Evolutionary conservation across 2,113 vertebrate species (phyloP).

Genomic region (Actenoides lindsayi): DNA sequence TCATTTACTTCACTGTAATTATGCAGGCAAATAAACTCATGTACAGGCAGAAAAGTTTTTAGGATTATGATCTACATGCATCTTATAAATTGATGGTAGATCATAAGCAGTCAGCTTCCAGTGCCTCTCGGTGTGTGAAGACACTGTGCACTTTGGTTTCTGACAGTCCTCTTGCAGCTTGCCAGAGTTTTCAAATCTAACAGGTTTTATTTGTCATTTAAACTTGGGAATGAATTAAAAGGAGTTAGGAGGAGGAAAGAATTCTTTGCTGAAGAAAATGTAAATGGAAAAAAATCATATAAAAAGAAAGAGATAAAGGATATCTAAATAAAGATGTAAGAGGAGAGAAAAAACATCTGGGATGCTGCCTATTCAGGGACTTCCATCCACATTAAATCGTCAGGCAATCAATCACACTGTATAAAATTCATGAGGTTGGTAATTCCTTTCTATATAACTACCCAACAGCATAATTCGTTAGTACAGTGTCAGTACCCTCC

Average conservation of each 20-base stretch:
- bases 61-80: background rate
- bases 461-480: background rate
- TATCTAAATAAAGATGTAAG: slow-evolving; percentile 32
- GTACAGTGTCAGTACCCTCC: background rate
- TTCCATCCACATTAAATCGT: slow-evolving; percentile 25
- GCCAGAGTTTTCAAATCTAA: background rate
- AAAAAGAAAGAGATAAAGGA: slow-evolving; percentile 17
- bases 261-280: background rate
- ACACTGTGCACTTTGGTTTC: background rate
- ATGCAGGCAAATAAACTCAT: background rate
- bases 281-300: background rate
- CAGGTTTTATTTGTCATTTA: background rate
- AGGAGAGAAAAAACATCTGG: slow-evolving; percentile 47
- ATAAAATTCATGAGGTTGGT: slow-evolving; percentile 19
- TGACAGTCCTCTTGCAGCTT: background rate
- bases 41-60: background rate
- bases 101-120: background rate
- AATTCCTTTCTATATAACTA: slow-evolving; percentile 13
- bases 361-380: background rate
- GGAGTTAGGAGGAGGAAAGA: background rate
- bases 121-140: background rate
- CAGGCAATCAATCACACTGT: slow-evolving; percentile 43
- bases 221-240: background rate
- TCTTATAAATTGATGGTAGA: background rate
- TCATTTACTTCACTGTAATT: background rate